These are phyloP conservation scores for Fissipunctia ypsillon DNA, from an alignment of 2,888 invertebrate genomes.

Conservation along the genomic window DNA sequence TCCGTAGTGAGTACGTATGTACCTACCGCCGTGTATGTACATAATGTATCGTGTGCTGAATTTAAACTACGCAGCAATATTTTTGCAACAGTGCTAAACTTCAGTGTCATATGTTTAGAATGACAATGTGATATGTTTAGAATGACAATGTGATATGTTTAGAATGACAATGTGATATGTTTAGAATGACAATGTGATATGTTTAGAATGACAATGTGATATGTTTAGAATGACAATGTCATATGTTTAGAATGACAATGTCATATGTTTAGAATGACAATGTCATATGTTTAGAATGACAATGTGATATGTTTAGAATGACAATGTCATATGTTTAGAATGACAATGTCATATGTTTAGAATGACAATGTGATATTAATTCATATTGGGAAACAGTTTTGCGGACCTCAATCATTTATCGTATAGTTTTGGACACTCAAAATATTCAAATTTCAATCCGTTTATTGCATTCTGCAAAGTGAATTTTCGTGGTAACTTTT, in stretches of 20 bases:
- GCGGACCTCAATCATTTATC: slow-evolving; percentile 37
- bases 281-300: slow-evolving; percentile 26
- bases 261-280: too few relatives aligned
- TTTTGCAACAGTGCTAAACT: slow-evolving; percentile 34
- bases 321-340: slow-evolving; percentile 36
- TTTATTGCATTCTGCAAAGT: not conserved
- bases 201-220: slow-evolving; percentile 39
- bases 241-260: slow-evolving; percentile 35
- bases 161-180: slow-evolving; percentile 40
- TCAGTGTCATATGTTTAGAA: slow-evolving; percentile 22
- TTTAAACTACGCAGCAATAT: slow-evolving; percentile 34
- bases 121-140: slow-evolving; percentile 38
- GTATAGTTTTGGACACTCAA: slow-evolving; percentile 9
- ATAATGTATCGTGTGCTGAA: slow-evolving; percentile 43
- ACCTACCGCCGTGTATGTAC: slow-evolving; percentile 16
- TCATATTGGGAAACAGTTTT: slow-evolving; percentile 31
- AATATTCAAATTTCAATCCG: not conserved
- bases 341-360: slow-evolving; percentile 40
- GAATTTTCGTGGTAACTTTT: not conserved
- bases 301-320: slow-evolving; percentile 39
- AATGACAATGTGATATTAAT: slow-evolving; percentile 46
- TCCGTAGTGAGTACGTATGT: slow-evolving; percentile 44
- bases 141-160: slow-evolving; percentile 40
- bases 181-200: slow-evolving; percentile 39
- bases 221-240: slow-evolving; percentile 38